A percentile compares a stretch with the other conserved stretches of the same genome.
Evolutionary conservation across 2,113 vertebrate species (phyloP).

Genomic region (Nyctibius bracteatus): DNA sequence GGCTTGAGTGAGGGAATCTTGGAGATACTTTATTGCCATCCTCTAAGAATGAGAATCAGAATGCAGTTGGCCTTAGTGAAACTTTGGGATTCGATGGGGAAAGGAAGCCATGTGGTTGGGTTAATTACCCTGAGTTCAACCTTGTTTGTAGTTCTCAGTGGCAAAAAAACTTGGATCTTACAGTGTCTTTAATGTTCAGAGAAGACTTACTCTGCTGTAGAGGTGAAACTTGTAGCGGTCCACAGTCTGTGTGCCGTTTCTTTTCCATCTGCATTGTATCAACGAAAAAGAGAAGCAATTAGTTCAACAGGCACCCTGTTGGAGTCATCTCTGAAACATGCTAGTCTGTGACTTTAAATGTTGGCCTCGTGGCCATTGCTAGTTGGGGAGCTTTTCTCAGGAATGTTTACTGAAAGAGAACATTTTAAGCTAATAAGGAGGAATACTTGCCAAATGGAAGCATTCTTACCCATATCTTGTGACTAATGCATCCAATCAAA

Average conservation of each 20-base stretch:
- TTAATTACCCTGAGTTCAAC: background rate
- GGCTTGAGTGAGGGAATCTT: background rate
- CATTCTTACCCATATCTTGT: conserved; percentile 10
- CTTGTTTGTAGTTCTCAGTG: background rate
- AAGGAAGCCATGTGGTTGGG: background rate
- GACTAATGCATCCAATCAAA: conserved; percentile 7
- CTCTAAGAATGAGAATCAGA: background rate
- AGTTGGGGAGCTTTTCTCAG: background rate
- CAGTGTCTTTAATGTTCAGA: background rate
- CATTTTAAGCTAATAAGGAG: background rate
- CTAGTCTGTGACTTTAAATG: background rate
- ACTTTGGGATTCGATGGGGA: background rate
- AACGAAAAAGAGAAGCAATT: background rate
- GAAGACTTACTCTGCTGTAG: background rate
- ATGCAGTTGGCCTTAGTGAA: background rate
- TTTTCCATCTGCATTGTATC: background rate
- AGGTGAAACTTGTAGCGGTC: background rate
- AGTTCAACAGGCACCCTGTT: background rate
- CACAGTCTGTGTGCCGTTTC: background rate
- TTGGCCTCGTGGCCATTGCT: background rate
- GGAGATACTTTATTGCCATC: background rate
- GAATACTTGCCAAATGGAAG: conserved; percentile 19
- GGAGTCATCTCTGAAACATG: background rate
- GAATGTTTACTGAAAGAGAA: conserved; percentile 13
- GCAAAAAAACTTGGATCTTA: background rate